These are phyloP conservation scores for Proteles cristata DNA, from an alignment of 2,113 vertebrate species.

Conservation along the genomic window DNA sequence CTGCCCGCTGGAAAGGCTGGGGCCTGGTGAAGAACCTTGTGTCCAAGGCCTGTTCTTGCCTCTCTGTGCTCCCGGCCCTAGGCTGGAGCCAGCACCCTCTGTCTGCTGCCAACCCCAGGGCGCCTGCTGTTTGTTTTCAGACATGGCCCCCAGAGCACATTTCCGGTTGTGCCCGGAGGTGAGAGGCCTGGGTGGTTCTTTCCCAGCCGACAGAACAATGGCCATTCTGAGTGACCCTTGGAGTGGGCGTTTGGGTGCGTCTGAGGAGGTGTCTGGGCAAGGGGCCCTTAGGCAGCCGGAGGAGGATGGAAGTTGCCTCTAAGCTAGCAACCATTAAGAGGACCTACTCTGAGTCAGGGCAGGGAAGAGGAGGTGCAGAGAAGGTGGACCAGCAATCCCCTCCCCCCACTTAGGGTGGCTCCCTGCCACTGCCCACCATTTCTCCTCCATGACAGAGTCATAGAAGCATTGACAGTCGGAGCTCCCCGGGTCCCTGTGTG, in stretches of 20 bases:
- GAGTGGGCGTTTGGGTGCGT: not conserved
- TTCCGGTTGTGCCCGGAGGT: slow-evolving; percentile 66
- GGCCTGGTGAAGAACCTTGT: not conserved
- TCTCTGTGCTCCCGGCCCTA: not conserved
- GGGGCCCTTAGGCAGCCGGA: not conserved
- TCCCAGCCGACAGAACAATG: slow-evolving; percentile 74
- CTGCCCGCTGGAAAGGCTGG: not conserved
- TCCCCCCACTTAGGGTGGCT: not conserved
- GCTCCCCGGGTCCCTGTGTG: not conserved
- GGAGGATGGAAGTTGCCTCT: not conserved
- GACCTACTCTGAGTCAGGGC: not conserved
- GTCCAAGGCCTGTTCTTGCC: not conserved
- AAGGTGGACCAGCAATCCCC: not conserved
- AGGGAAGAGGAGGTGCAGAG: not conserved
- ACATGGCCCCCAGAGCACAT: slow-evolving; percentile 56
- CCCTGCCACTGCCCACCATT: not conserved
- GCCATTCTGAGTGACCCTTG: slow-evolving; percentile 67
- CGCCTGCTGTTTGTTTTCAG: slow-evolving; percentile 72
- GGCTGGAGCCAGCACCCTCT: not conserved
- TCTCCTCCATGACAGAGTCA: not conserved
- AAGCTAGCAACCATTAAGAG: not conserved
- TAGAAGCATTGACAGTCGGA: not conserved
- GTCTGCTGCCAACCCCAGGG: not conserved
- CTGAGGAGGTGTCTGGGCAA: not conserved
- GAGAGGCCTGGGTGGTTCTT: slow-evolving; percentile 65